phyloP scores from a whole-genome alignment of 2,888 invertebrate species.

The Chydorus sphaericus region DNA sequence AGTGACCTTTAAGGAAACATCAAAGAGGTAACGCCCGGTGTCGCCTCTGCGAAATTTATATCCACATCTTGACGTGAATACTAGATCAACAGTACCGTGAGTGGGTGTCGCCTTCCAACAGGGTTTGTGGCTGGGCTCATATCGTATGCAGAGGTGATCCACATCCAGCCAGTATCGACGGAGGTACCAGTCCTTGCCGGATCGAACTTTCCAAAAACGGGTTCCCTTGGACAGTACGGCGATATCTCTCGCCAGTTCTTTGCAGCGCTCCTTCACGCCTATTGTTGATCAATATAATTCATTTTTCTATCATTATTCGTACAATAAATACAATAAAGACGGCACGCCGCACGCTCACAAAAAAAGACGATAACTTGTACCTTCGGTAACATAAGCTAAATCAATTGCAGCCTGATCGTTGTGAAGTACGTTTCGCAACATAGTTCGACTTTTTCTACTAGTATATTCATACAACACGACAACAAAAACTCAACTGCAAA shows the following conservation, averaged over 20 bases:
- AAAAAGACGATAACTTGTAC: neutral
- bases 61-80: too few species aligned
- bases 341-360: too few species aligned
- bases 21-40: neutral
- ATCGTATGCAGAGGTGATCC: slow-evolving; percentile 24
- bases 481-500: too few species aligned
- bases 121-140: slow-evolving; percentile 24
- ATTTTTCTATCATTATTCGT: too few species aligned
- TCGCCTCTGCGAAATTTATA: too few species aligned
- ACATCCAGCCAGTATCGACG: slow-evolving; percentile 25
- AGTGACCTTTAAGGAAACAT: neutral
- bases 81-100: slow-evolving; percentile 13
- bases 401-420: too few species aligned
- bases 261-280: slow-evolving; percentile 22
- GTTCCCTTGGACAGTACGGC: slow-evolving; percentile 25
- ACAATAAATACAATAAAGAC: neutral
- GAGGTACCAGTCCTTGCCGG: slow-evolving; percentile 25
- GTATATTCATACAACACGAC: too few species aligned
- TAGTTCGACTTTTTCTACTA: too few species aligned
- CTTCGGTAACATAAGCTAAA: neutral
- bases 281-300: neutral
- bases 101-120: slow-evolving; percentile 19
- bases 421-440: too few species aligned
- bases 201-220: slow-evolving; percentile 28
- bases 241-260: slow-evolving; percentile 24